Conservation (phyloP, 2,113 vertebrate species). For the Phalacrocorax carbo region DNA sequence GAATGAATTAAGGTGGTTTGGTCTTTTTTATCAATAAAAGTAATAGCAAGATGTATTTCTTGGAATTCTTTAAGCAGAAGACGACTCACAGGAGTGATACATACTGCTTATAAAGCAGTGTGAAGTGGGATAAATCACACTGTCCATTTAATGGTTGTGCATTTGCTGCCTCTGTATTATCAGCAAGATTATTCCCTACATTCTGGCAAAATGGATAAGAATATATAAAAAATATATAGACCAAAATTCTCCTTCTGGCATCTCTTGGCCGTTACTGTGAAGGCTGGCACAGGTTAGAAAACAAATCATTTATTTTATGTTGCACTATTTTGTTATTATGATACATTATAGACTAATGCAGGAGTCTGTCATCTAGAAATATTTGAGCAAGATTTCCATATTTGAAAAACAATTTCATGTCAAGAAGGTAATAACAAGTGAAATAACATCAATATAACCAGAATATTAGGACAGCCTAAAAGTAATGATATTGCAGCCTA, state of each 20-base stretch:
- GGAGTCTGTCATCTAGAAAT: constrained; percentile 44
- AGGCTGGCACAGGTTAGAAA: constrained; percentile 27
- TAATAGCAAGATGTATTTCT: constrained; percentile 75
- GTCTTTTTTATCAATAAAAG: constrained; percentile 76
- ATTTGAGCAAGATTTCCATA: constrained; percentile 21
- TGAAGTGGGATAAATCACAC: constrained; percentile 77
- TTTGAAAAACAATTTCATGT: constrained; percentile 61
- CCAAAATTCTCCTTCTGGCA: constrained; percentile 34
- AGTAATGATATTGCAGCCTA: constrained; percentile 39
- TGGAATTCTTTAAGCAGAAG: constrained; percentile 73
- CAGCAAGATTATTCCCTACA: constrained; percentile 64
- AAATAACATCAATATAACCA: constrained; percentile 56
- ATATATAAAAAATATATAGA: constrained; percentile 45
- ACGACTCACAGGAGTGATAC: constrained; percentile 61
- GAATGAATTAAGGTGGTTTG: constrained; percentile 72
- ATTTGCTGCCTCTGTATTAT: constrained; percentile 63
- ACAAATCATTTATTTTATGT: constrained; percentile 34
- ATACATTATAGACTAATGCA: constrained; percentile 4
- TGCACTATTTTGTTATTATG: constrained; percentile 25
- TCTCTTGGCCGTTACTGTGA: constrained; percentile 40
- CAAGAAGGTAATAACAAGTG: constrained; percentile 61
- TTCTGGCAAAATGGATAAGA: constrained; percentile 65
- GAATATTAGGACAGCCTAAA: constrained; percentile 29
- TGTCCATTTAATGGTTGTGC: constrained; percentile 66
- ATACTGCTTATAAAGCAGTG: constrained; percentile 71